Evolutionary conservation across 2,113 vertebrate genomes (phyloP), one percentile per base, ranked within the genome.

Genomic region (Rana temporaria): DNA sequence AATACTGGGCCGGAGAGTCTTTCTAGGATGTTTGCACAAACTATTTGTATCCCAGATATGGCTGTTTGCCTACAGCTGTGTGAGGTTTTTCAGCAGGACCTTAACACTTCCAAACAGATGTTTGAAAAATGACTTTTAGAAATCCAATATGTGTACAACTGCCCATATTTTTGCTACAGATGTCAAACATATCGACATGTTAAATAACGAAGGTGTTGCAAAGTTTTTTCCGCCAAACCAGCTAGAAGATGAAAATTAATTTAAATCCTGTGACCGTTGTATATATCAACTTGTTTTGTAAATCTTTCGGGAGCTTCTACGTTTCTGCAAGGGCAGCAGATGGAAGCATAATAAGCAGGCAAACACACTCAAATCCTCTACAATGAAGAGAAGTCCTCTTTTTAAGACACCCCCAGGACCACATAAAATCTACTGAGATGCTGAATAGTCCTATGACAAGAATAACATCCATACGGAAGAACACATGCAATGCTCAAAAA

Each of bases 81-180:
- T 89, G 91, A 87, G 90, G 88, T 89, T 90, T 91, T 89, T 91
- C 90, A 90, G 82, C 89, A 88, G 81, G 87, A 86, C 87, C 84
- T 89, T 90, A 90, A 87, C 89, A 88, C 89, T 89, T 90, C 89
- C 86, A 88, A 88, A 86, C 89, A 89, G 89, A 90, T 88, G 89
- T 90, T 88, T 86, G 73, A 86, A 88, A 85, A 84, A 74, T 0
- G 1, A 62, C 73, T 87, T 81, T 86, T 85, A 86, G 85, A 87
- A 91, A 85, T 77, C 72, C 73, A 86, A 77, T 88, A 87, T 73
- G 79, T 57, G 62, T 85, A 78, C 71, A 65, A 79, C 83, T 85
- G 83, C 66, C 71, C 79, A 5, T 85, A 86, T 86, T 89, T 90
- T 86, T 86, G 68, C 85, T 87, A 80, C 64, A 76, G 75, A 87